Base-by-base conservation (phyloP, 2,888 invertebrate genomes). In the Phorcus lineatus region DNA sequence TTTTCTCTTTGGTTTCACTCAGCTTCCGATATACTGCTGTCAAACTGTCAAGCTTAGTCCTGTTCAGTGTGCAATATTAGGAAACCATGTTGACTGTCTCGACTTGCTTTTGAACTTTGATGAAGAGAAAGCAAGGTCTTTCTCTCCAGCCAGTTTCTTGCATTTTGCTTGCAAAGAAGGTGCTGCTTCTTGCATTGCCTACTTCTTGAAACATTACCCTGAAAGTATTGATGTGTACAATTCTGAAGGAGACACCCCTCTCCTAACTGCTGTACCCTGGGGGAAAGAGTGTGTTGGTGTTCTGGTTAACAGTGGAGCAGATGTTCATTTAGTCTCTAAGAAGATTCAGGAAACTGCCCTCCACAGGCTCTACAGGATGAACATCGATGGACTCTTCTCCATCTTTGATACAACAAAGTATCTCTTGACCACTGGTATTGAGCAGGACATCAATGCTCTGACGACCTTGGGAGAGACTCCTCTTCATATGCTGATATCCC, bases 401-500 rank as follows among this genome's bases (percentile, higher is more conserved):
- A 96, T 96, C 0, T 90, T 95, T 83, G 95, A 95, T 77, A 96
- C 96, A 0, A 94, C 96, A 77, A 95, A 95, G 84, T 94, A 96
- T 79, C 93, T 96, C 70, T 92, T 96, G 74, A 96, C 96, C 86
- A 95, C 95, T 80, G 96, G 96, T 0, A 95, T 96, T 85, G 95
- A 92, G 82, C 91, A 96, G 87, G 93, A 96, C 78, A 95, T 96
- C 70, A 96, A 96, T 91, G 95, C 95, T 77, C 95, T 96, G 0
- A 96, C 96, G 90, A 95, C 95, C 54, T 93, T 96, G 77, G 96
- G 96, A 0, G 96, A 96, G 91, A 96, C 96, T 0, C 96, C 96
- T 0, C 92, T 96, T 16, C 96, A 96, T 92, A 87, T 91, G 81
- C 86, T 92, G 22, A 88, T 92, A 9, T 95, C 94, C n/a, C 92